phyloP scores from a whole-genome alignment of 1,140 invertebrate genomes.

The Calosoma granatense region DNA sequence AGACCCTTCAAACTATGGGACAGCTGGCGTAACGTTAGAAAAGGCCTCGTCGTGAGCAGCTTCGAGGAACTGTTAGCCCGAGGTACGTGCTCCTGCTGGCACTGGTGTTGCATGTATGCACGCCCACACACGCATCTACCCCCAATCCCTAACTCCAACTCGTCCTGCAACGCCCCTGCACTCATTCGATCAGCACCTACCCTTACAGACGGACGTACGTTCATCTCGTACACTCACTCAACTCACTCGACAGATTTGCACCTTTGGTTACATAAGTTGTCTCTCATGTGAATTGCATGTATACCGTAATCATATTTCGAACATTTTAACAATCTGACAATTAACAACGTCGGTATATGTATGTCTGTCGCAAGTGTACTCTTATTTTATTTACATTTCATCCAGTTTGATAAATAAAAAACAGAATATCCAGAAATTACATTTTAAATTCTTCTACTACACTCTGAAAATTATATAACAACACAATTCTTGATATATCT shows the following conservation, averaged over 20 bases:
- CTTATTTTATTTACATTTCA: too few species aligned
- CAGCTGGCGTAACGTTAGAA: constrained; percentile 84
- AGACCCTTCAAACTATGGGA: constrained; percentile 98
- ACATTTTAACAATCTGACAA: too few species aligned
- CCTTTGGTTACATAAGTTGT: background rate
- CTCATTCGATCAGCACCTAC: background rate
- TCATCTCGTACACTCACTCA: background rate
- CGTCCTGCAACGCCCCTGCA: background rate
- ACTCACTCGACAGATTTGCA: background rate
- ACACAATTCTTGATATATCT: too few species aligned
- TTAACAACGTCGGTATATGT: too few species aligned
- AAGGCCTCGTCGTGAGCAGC: constrained; percentile 84
- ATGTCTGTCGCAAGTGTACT: too few species aligned
- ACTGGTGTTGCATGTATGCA: constrained; percentile 3
- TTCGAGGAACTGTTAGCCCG: constrained; percentile 84
- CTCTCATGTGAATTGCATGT: too few species aligned
- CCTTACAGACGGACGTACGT: background rate
- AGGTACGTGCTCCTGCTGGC: too few species aligned
- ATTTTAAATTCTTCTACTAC: too few species aligned
- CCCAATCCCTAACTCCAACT: background rate
- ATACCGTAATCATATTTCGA: too few species aligned
- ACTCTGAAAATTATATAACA: too few species aligned
- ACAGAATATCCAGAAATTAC: too few species aligned
- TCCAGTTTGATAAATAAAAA: too few species aligned
- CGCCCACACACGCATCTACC: background rate